Percentiles rank a stretch among this genome's conserved stretches.
Evolutionary conservation across 2,797 vertebrate genomes (phyloP).

Genomic region (Oreonectes daqikongensis): DNA sequence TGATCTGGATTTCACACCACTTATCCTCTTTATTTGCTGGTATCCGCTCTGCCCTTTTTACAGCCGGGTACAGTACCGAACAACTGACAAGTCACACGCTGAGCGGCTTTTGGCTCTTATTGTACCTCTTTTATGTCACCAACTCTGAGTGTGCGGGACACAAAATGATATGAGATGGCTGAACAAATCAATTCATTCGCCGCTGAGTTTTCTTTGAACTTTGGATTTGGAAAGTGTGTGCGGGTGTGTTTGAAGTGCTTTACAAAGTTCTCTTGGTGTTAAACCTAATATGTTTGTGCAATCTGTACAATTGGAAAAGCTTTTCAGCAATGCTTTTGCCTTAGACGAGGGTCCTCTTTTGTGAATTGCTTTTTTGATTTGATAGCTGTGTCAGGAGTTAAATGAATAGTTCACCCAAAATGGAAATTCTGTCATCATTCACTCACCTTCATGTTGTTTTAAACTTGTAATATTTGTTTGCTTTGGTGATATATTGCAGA

Average conservation of each 20-base stretch:
- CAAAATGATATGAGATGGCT: slow-evolving; percentile 36
- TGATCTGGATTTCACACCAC: slow-evolving; percentile 48
- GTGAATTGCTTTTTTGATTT: slow-evolving; percentile 29
- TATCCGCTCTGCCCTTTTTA: slow-evolving; percentile 25
- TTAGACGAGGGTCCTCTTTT: slow-evolving; percentile 11
- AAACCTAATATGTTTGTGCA: slow-evolving; percentile 50
- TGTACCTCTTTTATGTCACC: slow-evolving; percentile 49
- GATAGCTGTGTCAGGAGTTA: background rate
- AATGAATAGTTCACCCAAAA: background rate
- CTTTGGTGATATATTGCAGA: background rate
- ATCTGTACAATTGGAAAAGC: slow-evolving; percentile 26
- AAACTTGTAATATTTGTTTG: background rate
- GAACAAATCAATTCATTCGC: slow-evolving; percentile 54
- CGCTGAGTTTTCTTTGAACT: slow-evolving; percentile 37
- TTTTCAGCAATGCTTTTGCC: slow-evolving; percentile 20
- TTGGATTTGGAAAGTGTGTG: slow-evolving; percentile 17
- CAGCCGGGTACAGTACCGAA: slow-evolving; percentile 1
- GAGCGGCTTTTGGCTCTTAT: slow-evolving; percentile 32
- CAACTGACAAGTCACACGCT: slow-evolving; percentile 43
- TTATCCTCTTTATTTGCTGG: slow-evolving; percentile 37
- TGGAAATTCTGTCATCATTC: background rate
- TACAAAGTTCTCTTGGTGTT: slow-evolving; percentile 46
- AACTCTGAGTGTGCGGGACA: slow-evolving; percentile 30
- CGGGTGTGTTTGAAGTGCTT: slow-evolving; percentile 16
- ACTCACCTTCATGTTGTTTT: background rate